These are phyloP conservation scores for Enteromius radiatus DNA, from an alignment of 2,797 vertebrate species.

Conservation along the genomic window DNA sequence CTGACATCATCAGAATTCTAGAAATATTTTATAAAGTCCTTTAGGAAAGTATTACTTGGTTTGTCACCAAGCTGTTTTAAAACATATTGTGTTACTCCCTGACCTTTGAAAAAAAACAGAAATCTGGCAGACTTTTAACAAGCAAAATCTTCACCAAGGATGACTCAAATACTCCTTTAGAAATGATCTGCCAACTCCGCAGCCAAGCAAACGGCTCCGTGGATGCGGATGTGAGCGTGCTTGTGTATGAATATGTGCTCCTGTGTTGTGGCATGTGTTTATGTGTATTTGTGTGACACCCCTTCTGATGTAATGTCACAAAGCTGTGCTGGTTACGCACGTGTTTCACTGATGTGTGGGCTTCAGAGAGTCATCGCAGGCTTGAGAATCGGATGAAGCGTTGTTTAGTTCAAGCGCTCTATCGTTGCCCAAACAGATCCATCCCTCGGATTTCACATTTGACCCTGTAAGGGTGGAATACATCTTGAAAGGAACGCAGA, in stretches of 20 bases:
- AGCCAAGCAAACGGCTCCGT: background rate
- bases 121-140: slow-evolving; percentile 8
- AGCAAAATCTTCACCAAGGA: slow-evolving; percentile 11
- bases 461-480: slow-evolving; percentile 33
- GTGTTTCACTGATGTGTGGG: slow-evolving; percentile 44
- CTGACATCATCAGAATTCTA: background rate
- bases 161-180: slow-evolving; percentile 22
- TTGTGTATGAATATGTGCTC: slow-evolving; percentile 9
- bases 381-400: slow-evolving; percentile 10
- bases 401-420: slow-evolving; percentile 20
- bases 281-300: background rate
- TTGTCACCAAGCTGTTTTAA: background rate
- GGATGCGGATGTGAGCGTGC: background rate
- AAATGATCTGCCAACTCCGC: slow-evolving; percentile 23
- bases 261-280: slow-evolving; percentile 19
- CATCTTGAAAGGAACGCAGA: slow-evolving; percentile 17
- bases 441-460: slow-evolving; percentile 45
- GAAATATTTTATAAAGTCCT: background rate
- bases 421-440: slow-evolving; percentile 25
- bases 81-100: background rate
- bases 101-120: background rate
- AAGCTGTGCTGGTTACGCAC: slow-evolving; percentile 22
- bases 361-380: slow-evolving; percentile 38
- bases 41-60: background rate
- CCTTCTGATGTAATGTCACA: slow-evolving; percentile 28